A percentile compares a stretch with the other conserved stretches of the same genome.
Evolutionary conservation across 1,140 invertebrate species (phyloP).

Genomic region (Thaumatotibia leucotreta): DNA sequence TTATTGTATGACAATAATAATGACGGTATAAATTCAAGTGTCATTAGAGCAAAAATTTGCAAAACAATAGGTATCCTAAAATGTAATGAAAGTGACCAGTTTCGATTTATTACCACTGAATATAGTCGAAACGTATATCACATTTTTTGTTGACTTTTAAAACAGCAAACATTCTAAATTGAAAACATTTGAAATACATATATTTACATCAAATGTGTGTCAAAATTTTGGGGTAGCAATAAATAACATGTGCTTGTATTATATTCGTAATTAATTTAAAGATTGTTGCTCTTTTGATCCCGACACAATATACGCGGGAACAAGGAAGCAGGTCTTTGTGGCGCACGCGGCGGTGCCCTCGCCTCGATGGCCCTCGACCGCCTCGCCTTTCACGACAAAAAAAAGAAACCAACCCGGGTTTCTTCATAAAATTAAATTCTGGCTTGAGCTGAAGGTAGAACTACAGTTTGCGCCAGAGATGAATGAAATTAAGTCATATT

Average conservation of each 20-base stretch:
- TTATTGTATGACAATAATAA: too few relatives aligned
- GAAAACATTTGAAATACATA: too few relatives aligned
- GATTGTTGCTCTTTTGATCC: conserved; percentile 46
- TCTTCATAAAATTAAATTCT: conserved; percentile 25
- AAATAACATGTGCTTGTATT: not conserved
- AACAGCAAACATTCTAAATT: too few relatives aligned
- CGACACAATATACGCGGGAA: conserved; percentile 36
- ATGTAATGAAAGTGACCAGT: too few relatives aligned
- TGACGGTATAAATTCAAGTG: too few relatives aligned
- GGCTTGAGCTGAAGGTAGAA: not conserved
- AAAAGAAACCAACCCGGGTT: conserved; percentile 25
- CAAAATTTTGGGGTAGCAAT: not conserved
- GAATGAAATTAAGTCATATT: not conserved
- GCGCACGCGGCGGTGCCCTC: conserved; percentile 52
- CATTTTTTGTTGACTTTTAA: too few relatives aligned
- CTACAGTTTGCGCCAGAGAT: not conserved
- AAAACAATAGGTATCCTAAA: too few relatives aligned
- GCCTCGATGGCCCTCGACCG: conserved; percentile 58
- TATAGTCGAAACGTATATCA: too few relatives aligned
- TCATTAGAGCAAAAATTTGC: too few relatives aligned
- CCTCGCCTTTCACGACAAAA: conserved; percentile 45
- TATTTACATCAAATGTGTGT: too few relatives aligned
- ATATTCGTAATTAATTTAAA: not conserved
- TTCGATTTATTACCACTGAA: too few relatives aligned
- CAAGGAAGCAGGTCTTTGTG: conserved; percentile 46